Evolutionary conservation across 2,888 invertebrate genomes (phyloP).

Genomic region (Apoda limacodes): DNA sequence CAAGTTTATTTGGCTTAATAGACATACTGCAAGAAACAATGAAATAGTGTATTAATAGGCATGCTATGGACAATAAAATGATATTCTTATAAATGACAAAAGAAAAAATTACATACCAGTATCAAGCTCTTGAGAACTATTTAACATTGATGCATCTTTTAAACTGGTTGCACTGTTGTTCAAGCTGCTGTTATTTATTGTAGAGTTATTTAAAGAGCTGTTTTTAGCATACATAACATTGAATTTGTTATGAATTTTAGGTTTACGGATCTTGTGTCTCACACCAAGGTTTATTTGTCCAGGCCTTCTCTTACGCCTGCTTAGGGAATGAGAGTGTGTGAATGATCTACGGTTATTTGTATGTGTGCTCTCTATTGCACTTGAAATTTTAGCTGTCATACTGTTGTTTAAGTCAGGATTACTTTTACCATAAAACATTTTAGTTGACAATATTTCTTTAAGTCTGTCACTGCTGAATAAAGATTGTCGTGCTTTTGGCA

Average conservation of each 20-base stretch:
- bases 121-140: no score
- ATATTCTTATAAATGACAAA: no score
- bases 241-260: slow-evolving; percentile 61
- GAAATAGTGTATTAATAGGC: slow-evolving; percentile 8
- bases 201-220: slow-evolving; percentile 18
- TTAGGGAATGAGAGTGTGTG: slow-evolving; percentile 33
- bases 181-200: slow-evolving; percentile 18
- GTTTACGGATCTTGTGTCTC: slow-evolving; percentile 72
- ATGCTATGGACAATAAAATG: no score
- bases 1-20: slow-evolving; percentile 26
- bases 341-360: slow-evolving; percentile 32
- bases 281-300: slow-evolving; percentile 78
- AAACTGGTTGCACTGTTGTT: slow-evolving; percentile 23
- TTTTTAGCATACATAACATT: slow-evolving; percentile 23
- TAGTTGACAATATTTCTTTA: slow-evolving; percentile 62
- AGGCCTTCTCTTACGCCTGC: slow-evolving; percentile 41
- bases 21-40: slow-evolving; percentile 1
- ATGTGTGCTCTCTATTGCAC: slow-evolving; percentile 39
- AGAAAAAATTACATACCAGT: no score
- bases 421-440: slow-evolving; percentile 67
- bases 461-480: slow-evolving; percentile 52
- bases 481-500: slow-evolving; percentile 55
- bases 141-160: no score
- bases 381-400: slow-evolving; percentile 38
- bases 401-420: slow-evolving; percentile 47